Percentiles rank a stretch among this genome's conserved stretches.
Evolutionary conservation across 1,140 invertebrate genomes (phyloP).

Genomic region (Hypsibius dujardini): DNA sequence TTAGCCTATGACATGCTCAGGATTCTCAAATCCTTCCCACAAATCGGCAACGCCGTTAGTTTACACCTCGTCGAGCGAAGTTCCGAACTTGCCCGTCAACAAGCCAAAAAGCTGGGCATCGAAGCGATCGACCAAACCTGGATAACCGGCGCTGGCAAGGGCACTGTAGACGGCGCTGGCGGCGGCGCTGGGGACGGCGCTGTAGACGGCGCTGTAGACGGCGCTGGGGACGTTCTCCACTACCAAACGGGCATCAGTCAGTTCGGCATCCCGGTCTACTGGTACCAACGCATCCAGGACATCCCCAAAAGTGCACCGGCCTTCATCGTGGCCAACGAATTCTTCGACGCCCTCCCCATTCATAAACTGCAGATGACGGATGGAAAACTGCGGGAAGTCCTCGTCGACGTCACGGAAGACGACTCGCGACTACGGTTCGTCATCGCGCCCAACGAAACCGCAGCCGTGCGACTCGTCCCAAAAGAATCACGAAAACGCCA

Average conservation of each 20-base stretch:
- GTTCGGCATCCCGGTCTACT: conserved; percentile 53
- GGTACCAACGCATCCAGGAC: conserved; percentile 63
- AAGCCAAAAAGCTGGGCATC: conserved; percentile 47
- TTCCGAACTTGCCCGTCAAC: conserved; percentile 53
- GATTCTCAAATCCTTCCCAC: conserved; percentile 37
- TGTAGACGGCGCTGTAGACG: no score
- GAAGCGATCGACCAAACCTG: no score
- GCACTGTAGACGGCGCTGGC: no score
- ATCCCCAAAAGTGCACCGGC: conserved; percentile 61
- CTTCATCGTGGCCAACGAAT: conserved; percentile 83
- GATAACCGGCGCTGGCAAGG: no score
- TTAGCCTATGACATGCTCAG: conserved; percentile 65
- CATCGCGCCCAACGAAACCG: conserved; percentile 38
- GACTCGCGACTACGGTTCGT: conserved; percentile 47
- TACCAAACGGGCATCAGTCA: conserved; percentile 26
- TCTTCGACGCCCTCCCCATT: conserved; percentile 92
- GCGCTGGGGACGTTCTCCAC: conserved; percentile 21
- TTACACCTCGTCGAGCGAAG: conserved; percentile 82
- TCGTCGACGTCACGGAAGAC: conserved; percentile 54
- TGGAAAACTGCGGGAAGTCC: conserved; percentile 62
- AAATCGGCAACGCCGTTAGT: conserved; percentile 33
- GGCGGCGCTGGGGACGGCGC: no score
- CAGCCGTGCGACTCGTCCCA: conserved; percentile 46
- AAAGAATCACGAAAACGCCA: conserved; percentile 31
- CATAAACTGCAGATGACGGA: conserved; percentile 70